Evolutionary conservation across 2,888 invertebrate genomes (phyloP).

Genomic region (Yponomeuta sedellus): DNA sequence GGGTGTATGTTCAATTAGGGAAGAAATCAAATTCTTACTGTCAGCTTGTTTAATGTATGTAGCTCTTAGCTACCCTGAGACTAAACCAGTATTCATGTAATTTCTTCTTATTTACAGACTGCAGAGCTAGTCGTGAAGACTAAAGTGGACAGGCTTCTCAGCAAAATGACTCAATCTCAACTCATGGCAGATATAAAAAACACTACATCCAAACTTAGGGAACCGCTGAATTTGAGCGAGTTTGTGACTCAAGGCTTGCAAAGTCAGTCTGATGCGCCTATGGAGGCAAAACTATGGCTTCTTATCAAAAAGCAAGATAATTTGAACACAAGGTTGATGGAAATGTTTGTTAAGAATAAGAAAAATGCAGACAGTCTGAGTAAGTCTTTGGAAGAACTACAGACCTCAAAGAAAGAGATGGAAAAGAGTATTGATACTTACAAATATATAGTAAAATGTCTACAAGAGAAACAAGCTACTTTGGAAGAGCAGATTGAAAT

Average conservation of each 20-base stretch:
- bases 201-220: slow-evolving; percentile 39
- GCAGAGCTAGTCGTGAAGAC: slow-evolving; percentile 19
- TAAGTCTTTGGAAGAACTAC: slow-evolving; percentile 44
- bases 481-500: slow-evolving; percentile 68
- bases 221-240: slow-evolving; percentile 47
- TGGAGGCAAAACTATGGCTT: slow-evolving; percentile 54
- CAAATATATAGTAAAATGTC: slow-evolving; percentile 61
- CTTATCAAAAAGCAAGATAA: slow-evolving; percentile 62
- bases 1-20: too few relatives aligned
- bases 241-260: slow-evolving; percentile 49
- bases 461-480: slow-evolving; percentile 65
- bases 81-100: slow-evolving; percentile 16
- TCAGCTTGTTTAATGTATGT: too few relatives aligned
- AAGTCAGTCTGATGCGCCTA: slow-evolving; percentile 44
- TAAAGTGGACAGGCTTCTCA: slow-evolving; percentile 45
- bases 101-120: slow-evolving; percentile 5
- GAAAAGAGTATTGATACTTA: slow-evolving; percentile 52
- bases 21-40: too few relatives aligned
- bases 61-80: too few relatives aligned
- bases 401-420: slow-evolving; percentile 40
- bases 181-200: slow-evolving; percentile 49
- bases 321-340: slow-evolving; percentile 49
- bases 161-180: slow-evolving; percentile 46
- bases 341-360: slow-evolving; percentile 47
- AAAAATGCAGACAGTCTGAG: slow-evolving; percentile 50